These are phyloP conservation scores for Malurus alboscapulatus DNA, from an alignment of 2,113 vertebrate genomes.

Conservation along the genomic window DNA sequence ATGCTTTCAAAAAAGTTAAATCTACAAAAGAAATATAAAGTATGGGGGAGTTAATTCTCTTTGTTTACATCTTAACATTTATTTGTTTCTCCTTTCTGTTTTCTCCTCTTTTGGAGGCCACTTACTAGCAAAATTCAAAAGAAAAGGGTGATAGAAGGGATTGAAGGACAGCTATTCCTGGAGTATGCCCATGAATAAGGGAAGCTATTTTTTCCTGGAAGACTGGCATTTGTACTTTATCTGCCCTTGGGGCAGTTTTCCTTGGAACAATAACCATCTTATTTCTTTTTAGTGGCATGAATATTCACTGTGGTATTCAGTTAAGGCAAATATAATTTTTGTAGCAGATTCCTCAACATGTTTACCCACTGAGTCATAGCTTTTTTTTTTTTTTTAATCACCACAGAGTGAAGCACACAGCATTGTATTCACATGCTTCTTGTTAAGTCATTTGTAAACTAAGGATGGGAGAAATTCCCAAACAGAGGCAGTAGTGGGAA, in stretches of 20 bases:
- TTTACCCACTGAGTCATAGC: conserved; percentile 35
- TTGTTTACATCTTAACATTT: background rate
- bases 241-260: conserved; percentile 48
- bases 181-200: conserved; percentile 12
- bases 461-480: conserved; percentile 36
- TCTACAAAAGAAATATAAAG: background rate
- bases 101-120: background rate
- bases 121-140: conserved; percentile 25
- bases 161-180: conserved; percentile 52
- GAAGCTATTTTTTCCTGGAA: conserved; percentile 48
- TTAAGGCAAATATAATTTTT: conserved; percentile 49
- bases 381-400: background rate
- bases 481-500: conserved; percentile 14
- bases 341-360: conserved; percentile 52
- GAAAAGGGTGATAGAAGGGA: background rate
- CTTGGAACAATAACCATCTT: conserved; percentile 52
- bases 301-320: conserved; percentile 67
- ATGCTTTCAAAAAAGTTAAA: background rate
- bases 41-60: background rate
- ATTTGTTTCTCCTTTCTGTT: background rate
- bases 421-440: conserved; percentile 46
- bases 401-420: background rate
- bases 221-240: conserved; percentile 23
- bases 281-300: conserved; percentile 43
- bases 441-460: conserved; percentile 18